Percentiles rank a stretch among this genome's conserved stretches.
These are phyloP conservation scores for Darevskia nairensis DNA, from an alignment of 2,797 vertebrate species.

Conservation along the genomic window DNA sequence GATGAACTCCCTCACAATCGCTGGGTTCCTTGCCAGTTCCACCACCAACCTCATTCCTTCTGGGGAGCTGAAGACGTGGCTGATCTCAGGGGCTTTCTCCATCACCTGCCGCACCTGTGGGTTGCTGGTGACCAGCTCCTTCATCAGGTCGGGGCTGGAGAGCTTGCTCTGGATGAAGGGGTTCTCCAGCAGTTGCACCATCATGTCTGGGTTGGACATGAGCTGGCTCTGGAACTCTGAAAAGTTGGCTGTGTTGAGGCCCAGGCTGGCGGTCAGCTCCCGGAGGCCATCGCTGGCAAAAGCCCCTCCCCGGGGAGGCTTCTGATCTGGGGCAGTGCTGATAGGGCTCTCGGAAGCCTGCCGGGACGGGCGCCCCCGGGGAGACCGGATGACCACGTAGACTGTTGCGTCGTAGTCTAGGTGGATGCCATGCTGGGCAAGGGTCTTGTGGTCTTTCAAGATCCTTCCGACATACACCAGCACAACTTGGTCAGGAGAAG, in stretches of 20 bases:
- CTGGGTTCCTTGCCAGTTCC: constrained; percentile 90
- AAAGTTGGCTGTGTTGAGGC: constrained; percentile 87
- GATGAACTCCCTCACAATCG: constrained; percentile 96
- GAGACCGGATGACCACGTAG: constrained; percentile 91
- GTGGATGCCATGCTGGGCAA: constrained; percentile 88
- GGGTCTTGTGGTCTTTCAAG: constrained; percentile 89
- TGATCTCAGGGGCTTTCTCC: constrained; percentile 91
- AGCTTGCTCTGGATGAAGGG: constrained; percentile 92
- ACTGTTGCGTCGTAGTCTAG: constrained; percentile 84
- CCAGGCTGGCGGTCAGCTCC: constrained; percentile 79
- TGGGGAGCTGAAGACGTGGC: constrained; percentile 92
- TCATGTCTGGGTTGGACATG: constrained; percentile 89
- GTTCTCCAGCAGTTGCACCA: constrained; percentile 91
- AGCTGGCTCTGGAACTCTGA: constrained; percentile 89
- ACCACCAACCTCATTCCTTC: constrained; percentile 93
- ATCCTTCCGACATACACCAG: constrained; percentile 93
- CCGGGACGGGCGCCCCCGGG: not conserved
- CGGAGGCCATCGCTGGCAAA: constrained; percentile 63
- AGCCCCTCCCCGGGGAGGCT: not conserved
- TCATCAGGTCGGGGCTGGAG: constrained; percentile 89
- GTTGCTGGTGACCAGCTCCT: constrained; percentile 90
- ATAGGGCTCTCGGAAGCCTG: not conserved
- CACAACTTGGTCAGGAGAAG: constrained; percentile 89
- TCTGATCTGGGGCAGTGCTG: not conserved
- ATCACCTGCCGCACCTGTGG: constrained; percentile 92